Evolutionary conservation across 2,113 vertebrate genomes (phyloP).

Genomic region (Etheostoma spectabile): DNA sequence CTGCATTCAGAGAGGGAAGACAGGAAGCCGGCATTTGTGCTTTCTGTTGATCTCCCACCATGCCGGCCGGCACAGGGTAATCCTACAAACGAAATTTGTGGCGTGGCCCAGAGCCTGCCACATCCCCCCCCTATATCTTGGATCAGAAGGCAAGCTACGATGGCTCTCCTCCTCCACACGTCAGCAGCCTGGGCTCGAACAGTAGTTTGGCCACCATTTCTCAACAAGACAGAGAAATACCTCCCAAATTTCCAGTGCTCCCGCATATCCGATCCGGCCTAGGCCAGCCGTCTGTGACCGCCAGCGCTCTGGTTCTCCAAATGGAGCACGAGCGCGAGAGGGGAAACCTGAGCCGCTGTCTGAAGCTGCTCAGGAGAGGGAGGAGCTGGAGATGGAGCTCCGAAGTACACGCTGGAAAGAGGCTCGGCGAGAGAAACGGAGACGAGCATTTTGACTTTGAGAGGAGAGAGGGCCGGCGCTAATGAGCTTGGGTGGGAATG

Average conservation of each 20-base stretch:
- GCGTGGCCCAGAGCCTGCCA: conserved; percentile 38
- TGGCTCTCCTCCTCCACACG: conserved; percentile 56
- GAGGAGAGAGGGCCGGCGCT: neutral
- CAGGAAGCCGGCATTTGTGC: conserved; percentile 73
- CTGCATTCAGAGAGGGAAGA: conserved; percentile 69
- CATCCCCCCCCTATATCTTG: neutral
- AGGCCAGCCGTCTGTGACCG: conserved; percentile 53
- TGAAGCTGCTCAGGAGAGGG: conserved; percentile 83
- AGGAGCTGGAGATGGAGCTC: conserved; percentile 82
- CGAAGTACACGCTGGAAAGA: conserved; percentile 68
- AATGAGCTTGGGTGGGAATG: conserved; percentile 57
- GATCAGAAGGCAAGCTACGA: conserved; percentile 44
- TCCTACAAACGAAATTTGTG: conserved; percentile 20
- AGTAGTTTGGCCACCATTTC: conserved; percentile 59
- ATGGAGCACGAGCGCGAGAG: conserved; percentile 86
- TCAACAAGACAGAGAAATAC: conserved; percentile 31
- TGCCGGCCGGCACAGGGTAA: conserved; percentile 37
- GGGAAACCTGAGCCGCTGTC: conserved; percentile 84
- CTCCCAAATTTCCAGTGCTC: conserved; percentile 65
- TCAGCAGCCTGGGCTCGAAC: conserved; percentile 67
- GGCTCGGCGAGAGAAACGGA: conserved; percentile 33
- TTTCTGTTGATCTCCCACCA: conserved; percentile 82
- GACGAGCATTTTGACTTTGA: conserved; percentile 8
- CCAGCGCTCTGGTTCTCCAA: conserved; percentile 82
- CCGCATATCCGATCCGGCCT: conserved; percentile 68